Evolutionary conservation across 2,888 invertebrate genomes (phyloP).

Genomic region (Linyphia triangularis): DNA sequence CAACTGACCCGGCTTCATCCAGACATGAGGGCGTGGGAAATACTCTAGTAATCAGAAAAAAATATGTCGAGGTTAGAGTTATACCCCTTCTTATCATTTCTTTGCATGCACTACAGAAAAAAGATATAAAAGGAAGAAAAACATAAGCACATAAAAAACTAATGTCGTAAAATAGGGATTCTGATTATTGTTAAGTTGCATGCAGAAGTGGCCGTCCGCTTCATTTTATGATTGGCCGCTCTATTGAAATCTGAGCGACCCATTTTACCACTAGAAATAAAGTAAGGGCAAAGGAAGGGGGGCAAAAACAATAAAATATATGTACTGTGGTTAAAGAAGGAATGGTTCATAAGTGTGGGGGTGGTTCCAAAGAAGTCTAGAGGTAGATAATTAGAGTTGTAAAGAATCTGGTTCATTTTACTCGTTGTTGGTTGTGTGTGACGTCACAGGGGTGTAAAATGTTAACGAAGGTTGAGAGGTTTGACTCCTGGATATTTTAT

Average conservation of each 20-base stretch:
- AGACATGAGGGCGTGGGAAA: constrained; percentile 55
- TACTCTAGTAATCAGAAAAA: neutral
- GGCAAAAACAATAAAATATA: neutral
- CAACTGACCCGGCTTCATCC: constrained; percentile 18
- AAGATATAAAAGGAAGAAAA: constrained; percentile 2
- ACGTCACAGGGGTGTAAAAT: constrained; percentile 65
- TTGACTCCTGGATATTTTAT: constrained; percentile 49
- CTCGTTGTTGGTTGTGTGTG: constrained; percentile 54
- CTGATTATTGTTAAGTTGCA: constrained; percentile 22
- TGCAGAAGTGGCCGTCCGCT: neutral
- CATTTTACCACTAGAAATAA: neutral
- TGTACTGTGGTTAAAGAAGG: neutral
- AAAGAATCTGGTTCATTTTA: constrained; percentile 68
- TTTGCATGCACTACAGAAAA: neutral
- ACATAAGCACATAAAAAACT: neutral
- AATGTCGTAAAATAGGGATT: neutral
- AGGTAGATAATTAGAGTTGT: constrained; percentile 65
- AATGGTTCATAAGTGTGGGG: neutral
- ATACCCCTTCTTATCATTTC: constrained; percentile 11
- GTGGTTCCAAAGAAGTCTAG: constrained; percentile 52
- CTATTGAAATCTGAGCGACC: constrained; percentile 48
- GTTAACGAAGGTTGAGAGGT: constrained; percentile 63
- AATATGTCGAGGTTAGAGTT: constrained; percentile 15
- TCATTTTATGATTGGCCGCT: constrained; percentile 32
- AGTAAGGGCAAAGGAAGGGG: neutral